Base-by-base conservation (phyloP, 1,140 invertebrate species). In the Tetragnatha versicolor region DNA sequence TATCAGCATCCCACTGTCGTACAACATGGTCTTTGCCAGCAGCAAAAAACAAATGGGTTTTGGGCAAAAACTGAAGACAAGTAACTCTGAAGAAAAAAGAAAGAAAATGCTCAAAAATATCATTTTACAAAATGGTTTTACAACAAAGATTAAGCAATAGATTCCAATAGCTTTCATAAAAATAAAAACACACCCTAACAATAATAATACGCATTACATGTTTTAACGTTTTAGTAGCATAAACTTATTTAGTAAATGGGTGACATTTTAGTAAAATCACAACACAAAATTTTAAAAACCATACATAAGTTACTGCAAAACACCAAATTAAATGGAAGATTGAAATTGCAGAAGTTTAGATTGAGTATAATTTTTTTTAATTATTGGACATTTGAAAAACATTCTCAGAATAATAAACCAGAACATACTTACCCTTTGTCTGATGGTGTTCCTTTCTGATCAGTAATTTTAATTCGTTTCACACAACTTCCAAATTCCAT, bases 401-500 rank as follows among this genome's bases (percentile, higher is more conserved):
- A n/a, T n/a, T n/a, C n/a, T n/a, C n/a, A n/a, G n/a, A n/a, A n/a
- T n/a, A n/a, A n/a, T n/a, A n/a, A n/a, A n/a, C n/a, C 17, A 25
- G 45, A 29, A 35, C 29, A 29, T 58, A 29, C 29, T 27, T 77
- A 51, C 53, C 47, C 53, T 51, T 45, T 61, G 17, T 63, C 39
- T 84, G 98, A 96, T 0, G 90, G 95, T 88, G 99, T 88, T 86
- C 85, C 86, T 85, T 98, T 95, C 83, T 98, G 96, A 86, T 99
- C 97, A 2, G 96, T 96, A 87, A 89, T 65, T 53, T 76, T 90
- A 76, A 90, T 86, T 55, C 88, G 90, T 77, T 87, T 88, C 84
- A 94, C 93, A 83, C 96, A 98, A 86, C 99, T 97, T 22, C 98
- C 98, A 87, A 98, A 99, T 86, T 99, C 96, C 85, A 99, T 89